Percentiles rank a stretch among this genome's conserved stretches.
phyloP scores from a whole-genome alignment of 2,797 vertebrate genomes.

The Momotus momota region DNA sequence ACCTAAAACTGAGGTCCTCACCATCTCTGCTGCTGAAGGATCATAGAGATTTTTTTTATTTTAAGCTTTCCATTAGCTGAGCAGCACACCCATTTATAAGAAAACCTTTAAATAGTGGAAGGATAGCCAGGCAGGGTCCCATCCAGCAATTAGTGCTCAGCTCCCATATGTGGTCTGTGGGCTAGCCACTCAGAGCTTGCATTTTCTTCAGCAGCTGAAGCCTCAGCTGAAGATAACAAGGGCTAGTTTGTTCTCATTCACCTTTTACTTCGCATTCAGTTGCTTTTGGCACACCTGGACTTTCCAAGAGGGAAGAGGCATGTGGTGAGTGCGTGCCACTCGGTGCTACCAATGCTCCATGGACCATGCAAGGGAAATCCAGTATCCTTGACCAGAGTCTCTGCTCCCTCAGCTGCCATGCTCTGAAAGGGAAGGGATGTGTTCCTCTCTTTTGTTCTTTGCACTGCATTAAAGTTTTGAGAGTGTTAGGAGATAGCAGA shows the following conservation, averaged over 20 bases:
- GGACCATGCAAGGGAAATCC: background rate
- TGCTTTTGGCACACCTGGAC: background rate
- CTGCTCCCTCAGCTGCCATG: background rate
- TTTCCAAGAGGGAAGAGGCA: background rate
- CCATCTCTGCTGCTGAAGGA: background rate
- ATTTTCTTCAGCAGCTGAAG: background rate
- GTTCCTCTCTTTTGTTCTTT: background rate
- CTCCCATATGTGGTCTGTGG: background rate
- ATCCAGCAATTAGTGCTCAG: background rate
- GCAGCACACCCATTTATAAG: background rate
- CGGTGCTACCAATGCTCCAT: background rate
- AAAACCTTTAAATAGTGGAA: background rate
- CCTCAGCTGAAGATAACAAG: background rate
- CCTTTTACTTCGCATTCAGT: background rate
- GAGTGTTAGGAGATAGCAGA: background rate
- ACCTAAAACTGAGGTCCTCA: background rate
- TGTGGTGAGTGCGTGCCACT: rapidly evolving
- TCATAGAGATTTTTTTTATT: background rate
- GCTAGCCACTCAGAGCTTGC: background rate
- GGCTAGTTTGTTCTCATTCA: background rate
- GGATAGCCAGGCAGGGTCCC: background rate
- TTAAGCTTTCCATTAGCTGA: slow-evolving; percentile 15
- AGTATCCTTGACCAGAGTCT: background rate
- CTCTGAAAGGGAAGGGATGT: background rate
- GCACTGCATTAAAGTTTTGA: background rate